phyloP scores from a whole-genome alignment of 2,113 vertebrate species.

The Tragelaphus buxtoni region DNA sequence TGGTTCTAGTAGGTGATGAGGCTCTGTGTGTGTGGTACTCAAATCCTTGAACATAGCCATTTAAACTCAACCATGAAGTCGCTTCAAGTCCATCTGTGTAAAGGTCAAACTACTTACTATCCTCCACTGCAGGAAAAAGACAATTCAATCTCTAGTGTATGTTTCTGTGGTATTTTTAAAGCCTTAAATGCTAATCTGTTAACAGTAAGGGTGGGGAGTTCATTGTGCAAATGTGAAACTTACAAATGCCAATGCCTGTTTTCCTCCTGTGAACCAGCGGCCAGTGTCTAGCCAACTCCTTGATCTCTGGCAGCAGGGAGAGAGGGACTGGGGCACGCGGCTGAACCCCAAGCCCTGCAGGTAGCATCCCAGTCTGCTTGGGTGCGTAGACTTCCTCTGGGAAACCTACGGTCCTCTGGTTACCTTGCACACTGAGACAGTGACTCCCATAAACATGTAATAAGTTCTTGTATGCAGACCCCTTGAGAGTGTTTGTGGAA shows the following conservation, averaged over 20 bases:
- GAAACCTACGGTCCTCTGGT: not conserved
- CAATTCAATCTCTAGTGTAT: not conserved
- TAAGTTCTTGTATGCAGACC: not conserved
- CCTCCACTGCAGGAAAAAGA: not conserved
- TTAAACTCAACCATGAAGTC: not conserved
- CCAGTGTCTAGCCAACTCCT: no score
- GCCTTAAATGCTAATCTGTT: not conserved
- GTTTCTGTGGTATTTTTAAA: not conserved
- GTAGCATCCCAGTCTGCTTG: not conserved
- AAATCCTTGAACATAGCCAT: not conserved
- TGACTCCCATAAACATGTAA: not conserved
- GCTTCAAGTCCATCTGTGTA: not conserved
- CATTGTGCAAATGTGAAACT: not conserved
- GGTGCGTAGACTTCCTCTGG: not conserved
- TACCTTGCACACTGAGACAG: not conserved
- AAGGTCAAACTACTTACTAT: not conserved
- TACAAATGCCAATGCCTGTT: not conserved
- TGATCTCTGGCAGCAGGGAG: not conserved
- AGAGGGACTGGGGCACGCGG: not conserved
- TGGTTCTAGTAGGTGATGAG: not conserved
- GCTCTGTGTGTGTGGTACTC: not conserved
- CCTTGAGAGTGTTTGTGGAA: not conserved
- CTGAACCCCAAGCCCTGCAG: not conserved
- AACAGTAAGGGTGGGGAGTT: not conserved
- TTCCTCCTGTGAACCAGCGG: not conserved